Conservation (phyloP, 2,888 invertebrate genomes). For the Patella pellucida region DNA sequence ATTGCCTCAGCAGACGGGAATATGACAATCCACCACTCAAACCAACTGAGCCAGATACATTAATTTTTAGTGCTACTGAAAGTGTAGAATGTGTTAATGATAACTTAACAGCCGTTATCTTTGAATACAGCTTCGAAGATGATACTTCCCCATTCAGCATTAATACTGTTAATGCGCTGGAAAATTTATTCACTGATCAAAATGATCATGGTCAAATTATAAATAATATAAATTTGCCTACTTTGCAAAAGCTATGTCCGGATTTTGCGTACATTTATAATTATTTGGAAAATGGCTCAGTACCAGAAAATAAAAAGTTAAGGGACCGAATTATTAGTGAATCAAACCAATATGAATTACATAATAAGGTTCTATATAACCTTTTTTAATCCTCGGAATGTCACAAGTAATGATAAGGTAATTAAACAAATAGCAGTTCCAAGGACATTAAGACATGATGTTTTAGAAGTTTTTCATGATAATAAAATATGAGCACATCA, state of each 20-base stretch:
- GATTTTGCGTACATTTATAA: slow-evolving; percentile 25
- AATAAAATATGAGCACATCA: slow-evolving; percentile 25
- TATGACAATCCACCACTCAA: slow-evolving; percentile 9
- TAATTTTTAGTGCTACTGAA: neutral
- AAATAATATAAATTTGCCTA: neutral
- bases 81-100: too few relatives aligned
- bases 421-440: slow-evolving; percentile 30
- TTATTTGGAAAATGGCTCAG: slow-evolving; percentile 19
- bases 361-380: slow-evolving; percentile 31
- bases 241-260: slow-evolving; percentile 30
- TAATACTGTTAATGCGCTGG: neutral
- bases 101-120: neutral
- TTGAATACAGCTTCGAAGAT: neutral
- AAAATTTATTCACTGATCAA: neutral
- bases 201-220: neutral
- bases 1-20: slow-evolving; percentile 29
- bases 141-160: neutral
- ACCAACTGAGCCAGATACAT: too few relatives aligned
- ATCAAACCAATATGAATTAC: slow-evolving; percentile 26
- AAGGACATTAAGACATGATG: slow-evolving; percentile 17
- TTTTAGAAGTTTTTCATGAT: slow-evolving; percentile 31
- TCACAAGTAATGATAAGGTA: neutral
- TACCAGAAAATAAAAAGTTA: slow-evolving; percentile 23
- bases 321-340: slow-evolving; percentile 17
- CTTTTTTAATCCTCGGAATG: slow-evolving; percentile 14